Evolutionary conservation across 2,888 invertebrate species (phyloP).

Genomic region (Aphodius sticticus): DNA sequence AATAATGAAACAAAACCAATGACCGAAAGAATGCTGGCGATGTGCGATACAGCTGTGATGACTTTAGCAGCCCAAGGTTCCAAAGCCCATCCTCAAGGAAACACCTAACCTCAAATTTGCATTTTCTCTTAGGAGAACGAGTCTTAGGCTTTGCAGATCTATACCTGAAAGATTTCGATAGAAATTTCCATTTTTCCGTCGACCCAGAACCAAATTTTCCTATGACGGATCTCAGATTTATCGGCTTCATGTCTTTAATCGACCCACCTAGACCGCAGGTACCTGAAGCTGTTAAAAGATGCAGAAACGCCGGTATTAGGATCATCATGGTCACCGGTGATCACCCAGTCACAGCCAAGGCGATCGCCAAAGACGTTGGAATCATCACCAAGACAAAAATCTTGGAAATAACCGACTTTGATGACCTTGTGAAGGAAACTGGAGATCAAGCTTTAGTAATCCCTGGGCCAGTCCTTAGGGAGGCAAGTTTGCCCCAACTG

Average conservation of each 20-base stretch:
- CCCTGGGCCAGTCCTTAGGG: conserved; percentile 62
- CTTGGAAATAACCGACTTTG: conserved; percentile 51
- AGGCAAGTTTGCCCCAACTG: conserved; percentile 59
- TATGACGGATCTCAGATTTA: conserved; percentile 67
- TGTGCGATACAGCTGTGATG: conserved; percentile 74
- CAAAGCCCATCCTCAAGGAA: background rate
- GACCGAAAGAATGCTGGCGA: conserved; percentile 63
- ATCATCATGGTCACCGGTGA: conserved; percentile 85
- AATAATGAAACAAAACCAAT: conserved; percentile 66
- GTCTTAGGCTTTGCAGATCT: conserved; percentile 87
- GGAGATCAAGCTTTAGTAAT: conserved; percentile 64
- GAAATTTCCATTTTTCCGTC: conserved; percentile 65
- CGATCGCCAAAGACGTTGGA: conserved; percentile 78
- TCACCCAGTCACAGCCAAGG: conserved; percentile 82
- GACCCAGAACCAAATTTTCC: conserved; percentile 74
- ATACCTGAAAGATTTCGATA: conserved; percentile 63
- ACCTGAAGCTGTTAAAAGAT: conserved; percentile 71
- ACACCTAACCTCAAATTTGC: background rate
- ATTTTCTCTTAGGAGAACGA: conserved; percentile 73
- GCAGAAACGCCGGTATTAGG: conserved; percentile 80
- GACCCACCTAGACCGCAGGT: conserved; percentile 74
- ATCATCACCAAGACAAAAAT: conserved; percentile 67
- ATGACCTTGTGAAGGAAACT: conserved; percentile 44
- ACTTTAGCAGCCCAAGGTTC: conserved; percentile 71
- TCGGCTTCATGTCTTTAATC: conserved; percentile 70